Percentiles rank a stretch among this genome's conserved stretches.
Conservation (phyloP, 2,113 vertebrate genomes). For the Tringa solitaria region DNA sequence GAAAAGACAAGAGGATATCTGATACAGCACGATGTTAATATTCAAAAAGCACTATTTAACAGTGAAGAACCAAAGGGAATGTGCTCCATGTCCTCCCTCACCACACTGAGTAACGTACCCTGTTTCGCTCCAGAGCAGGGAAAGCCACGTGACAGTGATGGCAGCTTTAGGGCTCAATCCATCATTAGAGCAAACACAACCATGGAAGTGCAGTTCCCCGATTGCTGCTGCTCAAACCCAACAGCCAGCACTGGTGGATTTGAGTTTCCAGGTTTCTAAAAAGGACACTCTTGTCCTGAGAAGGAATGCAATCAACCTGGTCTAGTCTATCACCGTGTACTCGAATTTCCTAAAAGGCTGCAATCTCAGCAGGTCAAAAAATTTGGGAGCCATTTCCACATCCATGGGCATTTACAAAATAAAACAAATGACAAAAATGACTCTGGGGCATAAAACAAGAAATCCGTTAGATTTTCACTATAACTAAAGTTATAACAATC, state of each 20-base stretch:
- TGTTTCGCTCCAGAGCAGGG: not conserved
- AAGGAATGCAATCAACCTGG: not conserved
- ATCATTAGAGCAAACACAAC: not conserved
- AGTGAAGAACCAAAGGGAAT: not conserved
- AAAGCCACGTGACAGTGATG: accelerated
- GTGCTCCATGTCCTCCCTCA: not conserved
- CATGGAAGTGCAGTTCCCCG: not conserved
- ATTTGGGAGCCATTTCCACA: not conserved
- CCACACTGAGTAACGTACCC: not conserved
- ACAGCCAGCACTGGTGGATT: not conserved
- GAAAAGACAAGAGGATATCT: not conserved
- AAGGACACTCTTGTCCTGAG: not conserved
- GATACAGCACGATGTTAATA: not conserved
- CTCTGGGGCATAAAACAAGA: not conserved
- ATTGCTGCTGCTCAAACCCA: not conserved
- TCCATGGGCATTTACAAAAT: not conserved
- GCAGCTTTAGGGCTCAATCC: not conserved
- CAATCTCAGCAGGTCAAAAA: not conserved
- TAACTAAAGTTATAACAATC: not conserved
- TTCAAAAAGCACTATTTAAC: not conserved
- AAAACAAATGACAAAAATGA: not conserved
- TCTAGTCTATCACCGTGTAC: accelerated
- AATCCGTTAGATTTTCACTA: not conserved
- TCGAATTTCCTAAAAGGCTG: not conserved
- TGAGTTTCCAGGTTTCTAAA: not conserved